phyloP scores from a whole-genome alignment of 2,888 invertebrate species.

The Ichneumoninae sp. region DNA sequence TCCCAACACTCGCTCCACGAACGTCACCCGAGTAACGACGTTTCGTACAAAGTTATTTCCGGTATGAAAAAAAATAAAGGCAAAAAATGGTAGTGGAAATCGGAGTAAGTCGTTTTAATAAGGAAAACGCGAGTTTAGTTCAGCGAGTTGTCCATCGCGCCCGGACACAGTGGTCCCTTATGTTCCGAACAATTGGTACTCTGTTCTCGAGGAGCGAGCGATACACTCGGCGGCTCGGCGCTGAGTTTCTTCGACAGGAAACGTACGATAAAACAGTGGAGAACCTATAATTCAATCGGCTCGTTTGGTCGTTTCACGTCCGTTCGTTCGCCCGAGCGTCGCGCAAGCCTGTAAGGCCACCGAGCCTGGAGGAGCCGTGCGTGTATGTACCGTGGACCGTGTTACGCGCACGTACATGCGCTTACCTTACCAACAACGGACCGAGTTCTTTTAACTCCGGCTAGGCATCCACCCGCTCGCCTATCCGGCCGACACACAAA shows the following conservation, averaged over 20 bases:
- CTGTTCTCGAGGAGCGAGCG: slow-evolving; percentile 52
- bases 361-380: not conserved
- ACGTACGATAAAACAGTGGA: slow-evolving; percentile 56
- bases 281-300: slow-evolving; percentile 62
- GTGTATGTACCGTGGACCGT: not conserved
- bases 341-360: slow-evolving; percentile 4
- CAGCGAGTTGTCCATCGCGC: not conserved
- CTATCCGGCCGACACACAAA: slow-evolving; percentile 39
- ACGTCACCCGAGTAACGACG: not conserved
- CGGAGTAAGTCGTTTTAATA: slow-evolving; percentile 54
- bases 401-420: not conserved
- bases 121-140: slow-evolving; percentile 22
- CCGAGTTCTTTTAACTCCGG: not conserved
- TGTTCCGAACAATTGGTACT: slow-evolving; percentile 63
- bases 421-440: not conserved
- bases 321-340: slow-evolving; percentile 38
- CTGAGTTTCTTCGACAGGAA: slow-evolving; percentile 58
- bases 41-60: not conserved
- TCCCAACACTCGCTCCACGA: not conserved
- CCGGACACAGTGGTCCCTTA: slow-evolving; percentile 53
- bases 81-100: slow-evolving; percentile 17
- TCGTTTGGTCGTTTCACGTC: slow-evolving; percentile 52
- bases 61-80: not conserved
- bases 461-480: slow-evolving; percentile 10
- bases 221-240: slow-evolving; percentile 33